Evolutionary conservation across 2,113 vertebrate species (phyloP).

Genomic region (Corynorhinus townsendii): DNA sequence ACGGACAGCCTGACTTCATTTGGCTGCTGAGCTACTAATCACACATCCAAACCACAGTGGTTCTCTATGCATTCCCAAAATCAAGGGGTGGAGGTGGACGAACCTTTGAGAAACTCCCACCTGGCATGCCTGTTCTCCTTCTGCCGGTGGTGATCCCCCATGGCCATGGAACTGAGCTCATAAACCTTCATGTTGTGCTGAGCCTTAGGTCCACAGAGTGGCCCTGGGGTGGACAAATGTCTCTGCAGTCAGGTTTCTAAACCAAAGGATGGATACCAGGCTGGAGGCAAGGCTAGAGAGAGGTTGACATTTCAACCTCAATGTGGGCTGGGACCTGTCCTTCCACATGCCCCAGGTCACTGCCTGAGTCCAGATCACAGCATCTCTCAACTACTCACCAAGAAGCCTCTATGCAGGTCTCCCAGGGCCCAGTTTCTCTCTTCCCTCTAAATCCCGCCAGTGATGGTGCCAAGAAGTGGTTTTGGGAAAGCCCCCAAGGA

Average conservation of each 20-base stretch:
- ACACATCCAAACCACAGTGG: constrained; percentile 72
- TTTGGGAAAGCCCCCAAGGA: constrained; percentile 44
- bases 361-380: background rate
- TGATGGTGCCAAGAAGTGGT: constrained; percentile 31
- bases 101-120: constrained; percentile 45
- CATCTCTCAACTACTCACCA: background rate
- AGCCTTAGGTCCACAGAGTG: background rate
- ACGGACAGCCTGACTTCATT: constrained; percentile 73
- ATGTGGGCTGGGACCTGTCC: background rate
- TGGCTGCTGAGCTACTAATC: constrained; percentile 47
- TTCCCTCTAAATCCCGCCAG: background rate
- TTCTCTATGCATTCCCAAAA: constrained; percentile 67
- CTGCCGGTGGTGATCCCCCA: background rate
- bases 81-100: constrained; percentile 36
- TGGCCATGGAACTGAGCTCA: background rate
- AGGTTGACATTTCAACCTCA: background rate
- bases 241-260: background rate
- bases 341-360: background rate
- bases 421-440: background rate
- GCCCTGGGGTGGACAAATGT: background rate
- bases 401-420: background rate
- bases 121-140: constrained; percentile 30
- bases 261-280: background rate
- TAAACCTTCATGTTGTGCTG: background rate
- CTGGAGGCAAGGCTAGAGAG: background rate